These are phyloP conservation scores for Caenorhabditis sp. DNA, from an alignment of 2,888 invertebrate species.

Conservation along the genomic window DNA sequence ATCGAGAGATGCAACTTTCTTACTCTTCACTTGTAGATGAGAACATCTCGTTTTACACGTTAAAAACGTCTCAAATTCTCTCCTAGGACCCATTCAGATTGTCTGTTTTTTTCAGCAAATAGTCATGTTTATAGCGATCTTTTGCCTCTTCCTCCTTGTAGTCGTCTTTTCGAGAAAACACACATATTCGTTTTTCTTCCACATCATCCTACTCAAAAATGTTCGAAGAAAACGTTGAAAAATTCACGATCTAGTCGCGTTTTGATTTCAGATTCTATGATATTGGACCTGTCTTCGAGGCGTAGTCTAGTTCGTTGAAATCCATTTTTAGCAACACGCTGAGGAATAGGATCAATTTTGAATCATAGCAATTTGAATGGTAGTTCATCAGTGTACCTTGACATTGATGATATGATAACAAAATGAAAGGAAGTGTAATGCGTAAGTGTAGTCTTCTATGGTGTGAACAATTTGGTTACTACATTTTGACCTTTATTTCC, in stretches of 20 bases:
- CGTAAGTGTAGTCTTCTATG: too few relatives aligned
- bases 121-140: conserved; percentile 18
- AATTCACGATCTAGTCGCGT: conserved; percentile 43
- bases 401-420: not conserved
- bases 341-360: not conserved
- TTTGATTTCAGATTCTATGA: conserved; percentile 31
- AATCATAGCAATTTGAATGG: conserved; percentile 3
- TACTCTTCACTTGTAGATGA: not conserved
- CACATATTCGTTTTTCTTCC: conserved; percentile 1
- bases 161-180: not conserved
- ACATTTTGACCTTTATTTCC: conserved; percentile 16
- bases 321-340: conserved; percentile 12
- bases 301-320: conserved; percentile 2
- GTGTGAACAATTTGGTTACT: not conserved
- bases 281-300: not conserved
- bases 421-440: not conserved
- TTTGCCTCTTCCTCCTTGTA: conserved; percentile 25
- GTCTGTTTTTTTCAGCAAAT: conserved; percentile 34
- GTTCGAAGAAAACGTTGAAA: conserved; percentile 32
- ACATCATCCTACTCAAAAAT: conserved; percentile 35
- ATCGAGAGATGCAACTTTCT: not conserved
- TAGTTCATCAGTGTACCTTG: not conserved
- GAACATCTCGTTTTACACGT: conserved; percentile 30
- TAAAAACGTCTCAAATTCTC: conserved; percentile 33
- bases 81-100: conserved; percentile 34